Conservation (phyloP, 2,113 vertebrate species). For the Aythya baeri region DNA sequence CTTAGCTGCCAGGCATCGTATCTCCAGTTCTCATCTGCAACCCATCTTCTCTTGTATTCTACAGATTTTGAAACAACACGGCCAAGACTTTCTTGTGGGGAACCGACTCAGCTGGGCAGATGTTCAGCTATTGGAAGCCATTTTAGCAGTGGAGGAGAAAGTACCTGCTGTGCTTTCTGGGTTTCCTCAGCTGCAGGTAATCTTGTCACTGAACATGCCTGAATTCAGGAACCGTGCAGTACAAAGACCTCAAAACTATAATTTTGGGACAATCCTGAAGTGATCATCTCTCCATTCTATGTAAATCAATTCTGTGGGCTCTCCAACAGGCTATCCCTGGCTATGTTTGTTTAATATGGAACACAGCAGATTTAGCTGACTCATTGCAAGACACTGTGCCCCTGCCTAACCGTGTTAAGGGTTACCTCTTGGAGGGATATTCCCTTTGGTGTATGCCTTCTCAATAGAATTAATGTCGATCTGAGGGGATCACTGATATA, state of each 20-base stretch:
- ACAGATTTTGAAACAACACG: constrained; percentile 75
- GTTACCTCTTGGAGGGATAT: background rate
- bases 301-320: background rate
- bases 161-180: constrained; percentile 70
- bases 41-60: background rate
- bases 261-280: background rate
- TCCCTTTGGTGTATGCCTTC: background rate
- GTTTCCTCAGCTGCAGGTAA: constrained; percentile 85
- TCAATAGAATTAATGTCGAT: background rate
- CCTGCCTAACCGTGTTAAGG: background rate
- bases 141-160: constrained; percentile 86
- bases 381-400: background rate
- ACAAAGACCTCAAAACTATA: background rate
- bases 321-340: background rate
- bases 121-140: constrained; percentile 83
- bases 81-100: constrained; percentile 82
- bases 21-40: background rate
- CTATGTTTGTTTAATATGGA: background rate
- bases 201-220: background rate
- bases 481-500: background rate
- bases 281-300: background rate
- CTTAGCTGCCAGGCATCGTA: background rate
- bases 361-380: background rate
- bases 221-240: background rate
- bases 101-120: constrained; percentile 83